Evolutionary conservation across 2,113 vertebrate genomes (phyloP).

Genomic region (Spheniscus mendiculus): DNA sequence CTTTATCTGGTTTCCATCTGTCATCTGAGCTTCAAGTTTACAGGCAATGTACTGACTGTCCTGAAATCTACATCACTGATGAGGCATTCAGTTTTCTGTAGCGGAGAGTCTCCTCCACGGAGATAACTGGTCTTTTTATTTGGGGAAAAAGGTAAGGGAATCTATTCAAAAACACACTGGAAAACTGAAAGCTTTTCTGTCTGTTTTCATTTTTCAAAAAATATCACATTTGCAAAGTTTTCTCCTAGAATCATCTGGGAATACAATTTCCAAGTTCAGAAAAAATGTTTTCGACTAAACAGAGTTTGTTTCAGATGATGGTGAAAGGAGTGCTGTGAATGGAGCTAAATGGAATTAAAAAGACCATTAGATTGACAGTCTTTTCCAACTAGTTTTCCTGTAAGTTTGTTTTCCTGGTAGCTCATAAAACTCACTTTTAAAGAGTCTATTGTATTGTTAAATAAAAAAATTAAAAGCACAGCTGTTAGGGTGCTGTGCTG

Average conservation of each 20-base stretch:
- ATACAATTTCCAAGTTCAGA: neutral
- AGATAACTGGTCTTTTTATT: neutral
- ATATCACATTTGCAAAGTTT: neutral
- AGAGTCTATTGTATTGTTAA: neutral
- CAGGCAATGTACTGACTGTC: constrained; percentile 47
- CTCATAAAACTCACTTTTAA: neutral
- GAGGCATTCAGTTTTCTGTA: neutral
- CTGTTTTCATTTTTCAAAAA: neutral
- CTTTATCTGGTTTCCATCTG: constrained; percentile 64
- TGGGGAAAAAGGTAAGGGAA: neutral
- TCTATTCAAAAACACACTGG: neutral
- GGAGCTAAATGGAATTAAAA: neutral
- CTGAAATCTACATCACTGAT: constrained; percentile 17
- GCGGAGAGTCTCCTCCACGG: neutral
- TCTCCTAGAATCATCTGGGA: neutral
- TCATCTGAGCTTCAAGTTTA: constrained; percentile 65
- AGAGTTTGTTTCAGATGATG: neutral
- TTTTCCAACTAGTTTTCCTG: neutral
- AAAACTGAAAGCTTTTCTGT: neutral
- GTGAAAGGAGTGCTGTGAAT: neutral
- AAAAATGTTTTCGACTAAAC: neutral
- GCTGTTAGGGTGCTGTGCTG: neutral
- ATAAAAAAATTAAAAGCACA: neutral
- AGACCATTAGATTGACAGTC: neutral
- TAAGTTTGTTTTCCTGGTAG: neutral